These are phyloP conservation scores for Pinctada fucata DNA, from an alignment of 2,888 invertebrate genomes.

Conservation along the genomic window DNA sequence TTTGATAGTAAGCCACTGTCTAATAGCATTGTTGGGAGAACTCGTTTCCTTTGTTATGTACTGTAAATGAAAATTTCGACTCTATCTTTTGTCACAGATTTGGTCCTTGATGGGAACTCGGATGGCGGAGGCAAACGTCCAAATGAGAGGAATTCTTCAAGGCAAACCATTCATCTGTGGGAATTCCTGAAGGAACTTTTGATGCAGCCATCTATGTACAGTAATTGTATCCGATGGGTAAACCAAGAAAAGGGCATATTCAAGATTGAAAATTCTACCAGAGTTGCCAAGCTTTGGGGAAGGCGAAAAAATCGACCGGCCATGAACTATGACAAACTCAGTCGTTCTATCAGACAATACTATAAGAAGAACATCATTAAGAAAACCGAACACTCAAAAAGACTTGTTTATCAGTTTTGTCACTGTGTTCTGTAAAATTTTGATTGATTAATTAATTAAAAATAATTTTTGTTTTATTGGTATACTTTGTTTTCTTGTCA, in stretches of 20 bases:
- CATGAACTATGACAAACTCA: conserved; percentile 99
- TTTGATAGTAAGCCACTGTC: no score
- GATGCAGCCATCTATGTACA: conserved; percentile 90
- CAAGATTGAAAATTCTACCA: conserved; percentile 98
- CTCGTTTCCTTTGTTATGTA: no score
- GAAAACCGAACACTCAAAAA: conserved; percentile 98
- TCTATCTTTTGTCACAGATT: no score
- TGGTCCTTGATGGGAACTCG: no score
- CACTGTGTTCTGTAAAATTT: conserved; percentile 66
- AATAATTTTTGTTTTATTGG: no score
- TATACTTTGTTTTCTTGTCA: no score
- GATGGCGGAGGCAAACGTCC: no score
- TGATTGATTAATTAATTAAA: no score
- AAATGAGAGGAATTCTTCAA: conserved; percentile 3
- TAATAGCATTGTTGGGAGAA: no score
- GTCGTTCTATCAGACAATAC: conserved; percentile 97
- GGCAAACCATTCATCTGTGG: conserved; percentile 92
- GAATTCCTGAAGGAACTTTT: conserved; percentile 98
- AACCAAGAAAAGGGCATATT: conserved; percentile 93
- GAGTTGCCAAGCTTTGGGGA: conserved; percentile 98
- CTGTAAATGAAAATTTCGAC: no score
- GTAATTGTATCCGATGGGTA: conserved; percentile 97
- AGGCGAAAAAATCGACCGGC: conserved; percentile 98
- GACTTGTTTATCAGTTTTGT: conserved; percentile 99
- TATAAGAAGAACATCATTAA: conserved; percentile 94